Percentiles rank a stretch among this genome's conserved stretches.
Conservation (phyloP, 2,888 invertebrate species). For the Neria commutata region DNA sequence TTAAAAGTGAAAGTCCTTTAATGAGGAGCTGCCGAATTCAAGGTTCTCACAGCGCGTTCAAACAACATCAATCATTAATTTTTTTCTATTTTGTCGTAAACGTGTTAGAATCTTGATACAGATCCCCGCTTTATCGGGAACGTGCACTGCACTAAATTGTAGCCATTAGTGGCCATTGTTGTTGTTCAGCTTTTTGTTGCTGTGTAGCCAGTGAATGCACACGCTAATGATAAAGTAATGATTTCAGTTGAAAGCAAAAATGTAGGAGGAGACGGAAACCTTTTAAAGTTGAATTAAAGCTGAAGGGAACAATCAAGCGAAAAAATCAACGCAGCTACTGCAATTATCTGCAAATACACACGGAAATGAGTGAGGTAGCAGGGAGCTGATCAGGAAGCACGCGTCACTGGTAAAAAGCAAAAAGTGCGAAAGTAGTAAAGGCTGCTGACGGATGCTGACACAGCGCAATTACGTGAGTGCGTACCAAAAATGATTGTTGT, state of each 20-base stretch:
- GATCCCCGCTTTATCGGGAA: too few species aligned
- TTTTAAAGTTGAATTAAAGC: too few species aligned
- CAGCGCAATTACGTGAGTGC: conserved; percentile 15
- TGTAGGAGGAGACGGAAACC: too few species aligned
- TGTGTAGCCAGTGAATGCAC: conserved; percentile 17
- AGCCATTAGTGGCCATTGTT: conserved; percentile 14
- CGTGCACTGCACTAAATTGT: conserved; percentile 5
- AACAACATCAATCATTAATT: too few species aligned
- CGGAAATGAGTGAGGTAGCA: neutral
- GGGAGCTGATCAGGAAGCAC: conserved; percentile 3
- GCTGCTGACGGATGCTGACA: conserved; percentile 16
- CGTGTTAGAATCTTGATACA: too few species aligned
- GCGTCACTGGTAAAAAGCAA: neutral
- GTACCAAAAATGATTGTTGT: neutral
- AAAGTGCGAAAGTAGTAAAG: conserved; percentile 1
- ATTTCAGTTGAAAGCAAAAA: too few species aligned
- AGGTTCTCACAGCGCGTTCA: too few species aligned
- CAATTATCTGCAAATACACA: neutral
- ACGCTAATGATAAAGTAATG: conserved; percentile 10
- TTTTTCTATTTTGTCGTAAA: too few species aligned
- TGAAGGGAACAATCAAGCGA: neutral
- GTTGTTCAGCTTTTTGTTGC: too few species aligned
- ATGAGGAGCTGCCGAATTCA: too few species aligned
- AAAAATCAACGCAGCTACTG: neutral
- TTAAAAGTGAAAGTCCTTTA: too few species aligned